Base-by-base conservation (phyloP, 2,797 vertebrate species). In the Malurus splendens region DNA sequence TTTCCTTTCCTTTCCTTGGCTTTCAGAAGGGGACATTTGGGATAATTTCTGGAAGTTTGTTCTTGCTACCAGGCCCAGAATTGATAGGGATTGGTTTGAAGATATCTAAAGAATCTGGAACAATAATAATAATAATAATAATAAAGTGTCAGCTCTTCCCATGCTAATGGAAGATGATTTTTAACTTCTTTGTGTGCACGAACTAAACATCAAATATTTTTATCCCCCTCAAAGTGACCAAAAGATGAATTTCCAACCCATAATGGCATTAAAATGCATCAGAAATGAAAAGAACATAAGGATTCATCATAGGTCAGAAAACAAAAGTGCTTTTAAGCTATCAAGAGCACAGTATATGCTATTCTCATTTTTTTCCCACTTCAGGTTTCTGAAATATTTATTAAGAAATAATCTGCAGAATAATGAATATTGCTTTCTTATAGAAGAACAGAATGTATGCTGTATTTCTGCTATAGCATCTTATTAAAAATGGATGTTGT, bases 361-460 rank as follows among this genome's bases (percentile, higher is more conserved):
- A 65, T 92, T 93, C 68, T 89, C 77, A 90, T 80, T 89, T 87
- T 92, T 81, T 88, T 88, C 32, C 70, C 78, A 47, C 78, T 88
- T 74, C 57, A 76, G 48, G 83, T 93, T 96, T 96, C 91, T 97
- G 93, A 96, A 97, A 97, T 96, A 97, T 96, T 96, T 97, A 96
- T 96, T 92, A 95, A 85, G 93, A 74, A 95, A 96, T 96, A 96
- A 94, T 96, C 94, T 88, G 71, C 94, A 93, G 93, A 95, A 96
- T 96, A 95, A 95, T 96, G 96, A 96, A 94, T 95, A 96, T 94
- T 94, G 93, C 94, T 95, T 95, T 96, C 72, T 56, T 92, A 76
- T 81, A 86, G 92, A 93, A 87, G 86, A 90, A 66, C 79, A 70
- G 88, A 93, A 91, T n/a, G 32, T 60, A 42, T 71, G 56, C 93